Base-by-base conservation (phyloP, 2,888 invertebrate genomes). In the Drosophila fungiperda region DNA sequence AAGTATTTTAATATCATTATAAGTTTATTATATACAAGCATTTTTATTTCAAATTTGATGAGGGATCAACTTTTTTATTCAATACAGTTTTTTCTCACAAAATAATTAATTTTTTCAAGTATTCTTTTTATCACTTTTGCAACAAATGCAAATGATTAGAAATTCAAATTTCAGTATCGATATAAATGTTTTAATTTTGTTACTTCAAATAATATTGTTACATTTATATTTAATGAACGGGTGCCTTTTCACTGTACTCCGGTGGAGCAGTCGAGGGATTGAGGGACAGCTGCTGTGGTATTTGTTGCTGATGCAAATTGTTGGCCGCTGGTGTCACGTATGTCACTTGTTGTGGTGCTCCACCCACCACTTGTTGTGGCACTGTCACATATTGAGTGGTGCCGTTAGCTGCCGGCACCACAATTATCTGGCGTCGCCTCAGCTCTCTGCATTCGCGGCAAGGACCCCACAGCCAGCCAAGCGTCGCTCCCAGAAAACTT, bases 401-500 rank as follows among this genome's bases (percentile, higher is more conserved):
- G 12, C 29, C 38, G 32, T 40, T 42, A 7, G 2, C 20, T 57
- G 42, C 42, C 1, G 68, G 50, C 15, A 68, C 23, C 23, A 66
- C n/a, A 50, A 68, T 50, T 11, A 68, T 35, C 35, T 49, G 50
- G 38, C 49, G 40, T 23, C 40, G 26, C 33, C n/a, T 48, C 12
- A 33, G 3, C 12, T 32, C 23, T 2, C 68, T 38, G 40, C 68
- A 68, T 2, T 40, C 35, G 3, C 29, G 35, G 29, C 68, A 68
- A n/a, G 68, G 68, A 42, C 68, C 68, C 68, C 68, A 68, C 7
- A 68, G 0, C 65, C 7, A 36, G 20, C 57, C 49, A 12, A 68
- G 9, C 42, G 50, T 20, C 12, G 48, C 57, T 17, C 68, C 68
- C 9, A 68, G 2, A 6, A 68, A 15, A 17, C 38, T 50, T 5